These are phyloP conservation scores for Sminthurides bifidus DNA, from an alignment of 1,140 invertebrate species.

Conservation along the genomic window DNA sequence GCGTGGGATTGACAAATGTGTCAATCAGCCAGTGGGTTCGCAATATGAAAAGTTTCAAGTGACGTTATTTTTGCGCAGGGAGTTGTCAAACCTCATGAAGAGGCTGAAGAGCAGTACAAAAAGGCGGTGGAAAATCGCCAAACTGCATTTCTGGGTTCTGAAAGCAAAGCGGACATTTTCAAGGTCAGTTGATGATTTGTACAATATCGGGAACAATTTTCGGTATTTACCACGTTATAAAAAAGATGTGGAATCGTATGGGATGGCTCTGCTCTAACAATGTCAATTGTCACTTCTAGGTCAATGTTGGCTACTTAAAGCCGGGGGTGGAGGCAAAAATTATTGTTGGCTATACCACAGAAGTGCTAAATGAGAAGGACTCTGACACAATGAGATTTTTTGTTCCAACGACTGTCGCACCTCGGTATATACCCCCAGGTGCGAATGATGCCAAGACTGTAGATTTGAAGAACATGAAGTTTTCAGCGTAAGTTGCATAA, in stretches of 20 bases:
- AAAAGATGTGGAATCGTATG: neutral
- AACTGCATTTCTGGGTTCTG: slow-evolving; percentile 42
- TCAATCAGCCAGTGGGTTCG: too few species aligned
- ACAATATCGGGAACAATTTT: neutral
- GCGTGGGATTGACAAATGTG: too few species aligned
- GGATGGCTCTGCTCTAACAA: neutral
- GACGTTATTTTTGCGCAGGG: slow-evolving; percentile 38
- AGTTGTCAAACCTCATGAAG: slow-evolving; percentile 39
- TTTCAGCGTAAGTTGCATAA: slow-evolving; percentile 20
- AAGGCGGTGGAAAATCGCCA: slow-evolving; percentile 40
- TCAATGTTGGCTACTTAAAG: slow-evolving; percentile 40
- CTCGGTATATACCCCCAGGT: slow-evolving; percentile 29
- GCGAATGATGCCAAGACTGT: slow-evolving; percentile 22
- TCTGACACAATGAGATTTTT: slow-evolving; percentile 36
- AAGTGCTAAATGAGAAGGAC: slow-evolving; percentile 39
- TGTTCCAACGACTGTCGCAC: slow-evolving; percentile 36
- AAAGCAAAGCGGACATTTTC: slow-evolving; percentile 36
- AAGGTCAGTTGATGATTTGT: neutral
- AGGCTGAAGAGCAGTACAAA: slow-evolving; percentile 39
- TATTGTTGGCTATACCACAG: slow-evolving; percentile 42
- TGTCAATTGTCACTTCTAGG: slow-evolving; percentile 13
- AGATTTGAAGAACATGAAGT: slow-evolving; percentile 29
- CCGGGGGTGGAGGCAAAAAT: slow-evolving; percentile 38
- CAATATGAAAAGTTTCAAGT: neutral
- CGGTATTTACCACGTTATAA: neutral